These are phyloP conservation scores for Cairina moschata DNA, from an alignment of 2,113 vertebrate genomes.

Conservation along the genomic window DNA sequence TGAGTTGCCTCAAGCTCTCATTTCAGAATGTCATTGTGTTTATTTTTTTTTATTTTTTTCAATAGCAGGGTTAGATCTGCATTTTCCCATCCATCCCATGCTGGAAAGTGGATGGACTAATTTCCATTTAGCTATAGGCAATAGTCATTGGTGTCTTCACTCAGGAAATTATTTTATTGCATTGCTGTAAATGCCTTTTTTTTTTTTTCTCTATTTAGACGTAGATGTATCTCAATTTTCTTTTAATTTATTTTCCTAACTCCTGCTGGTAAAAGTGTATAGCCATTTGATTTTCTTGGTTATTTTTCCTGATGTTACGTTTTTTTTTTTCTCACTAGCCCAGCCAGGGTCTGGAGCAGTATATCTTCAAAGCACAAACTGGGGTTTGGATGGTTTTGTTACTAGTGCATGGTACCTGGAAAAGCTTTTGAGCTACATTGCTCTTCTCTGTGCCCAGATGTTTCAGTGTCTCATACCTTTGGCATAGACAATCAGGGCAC, in stretches of 20 bases:
- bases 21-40: neutral
- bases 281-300: neutral
- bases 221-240: neutral
- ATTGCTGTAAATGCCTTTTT: neutral
- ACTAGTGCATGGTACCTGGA: neutral
- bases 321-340: neutral
- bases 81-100: neutral
- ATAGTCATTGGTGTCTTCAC: neutral
- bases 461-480: neutral
- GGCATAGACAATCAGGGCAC: neutral
- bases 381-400: neutral
- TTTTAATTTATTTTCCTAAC: neutral
- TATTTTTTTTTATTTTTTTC: neutral
- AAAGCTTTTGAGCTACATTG: neutral
- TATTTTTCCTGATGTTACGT: neutral
- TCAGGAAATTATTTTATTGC: neutral
- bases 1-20: rapidly evolving
- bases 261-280: neutral
- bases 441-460: neutral
- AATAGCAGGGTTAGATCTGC: neutral
- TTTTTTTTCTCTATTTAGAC: neutral
- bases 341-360: neutral
- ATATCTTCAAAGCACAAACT: neutral
- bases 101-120: neutral
- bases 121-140: neutral